Evolutionary conservation across 2,113 vertebrate species (phyloP), one percentile per base, ranked within the genome.

Genomic region (Acinonyx jubatus): DNA sequence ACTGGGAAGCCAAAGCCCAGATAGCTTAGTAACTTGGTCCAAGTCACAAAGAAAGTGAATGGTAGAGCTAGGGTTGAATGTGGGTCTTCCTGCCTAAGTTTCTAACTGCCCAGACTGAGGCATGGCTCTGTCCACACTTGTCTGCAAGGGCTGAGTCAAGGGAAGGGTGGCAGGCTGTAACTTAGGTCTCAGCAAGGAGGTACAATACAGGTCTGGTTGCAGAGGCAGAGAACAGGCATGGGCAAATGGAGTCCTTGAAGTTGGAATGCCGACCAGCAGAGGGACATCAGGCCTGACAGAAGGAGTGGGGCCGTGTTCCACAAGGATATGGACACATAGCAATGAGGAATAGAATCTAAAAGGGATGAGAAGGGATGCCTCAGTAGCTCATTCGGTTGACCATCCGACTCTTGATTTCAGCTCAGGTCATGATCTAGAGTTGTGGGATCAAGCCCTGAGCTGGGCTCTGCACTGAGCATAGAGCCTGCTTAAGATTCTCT

Each of bases 221-320:
- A 33, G 23, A 36, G 41, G 23, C 16, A 3, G 31, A 13, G 3
- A 33, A 50, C 4, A 23, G 45, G 38, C 52, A 45, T 7, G 6
- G 25, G 14, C 16, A 61, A 73, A 91, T 2, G 13, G 52, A 36
- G 23, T 12, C 66, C 83, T 23, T 1, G 5, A 76, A 63, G 71
- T 1, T 4, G 50, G 61, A 57, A 29, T 4, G 2, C 57, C 73
- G 23, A 55, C 50, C 29, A 10, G 13, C 16, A 45, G 52, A 65
- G 57, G 57, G 48, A 79, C 45, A 8, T 41, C 15, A 19, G 25
- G 25, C 7, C 36, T 19, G 23, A 48, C 57, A 66, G 74, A 27
- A 90, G 84, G 31, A 50, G 5, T 0, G 0, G 31, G 27, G 16
- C 23, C 8, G 0, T 5, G 5, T 7, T 33, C 74, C 63, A 31